Conservation (phyloP, 2,888 invertebrate genomes). For the Schizotus pectinicornis region DNA sequence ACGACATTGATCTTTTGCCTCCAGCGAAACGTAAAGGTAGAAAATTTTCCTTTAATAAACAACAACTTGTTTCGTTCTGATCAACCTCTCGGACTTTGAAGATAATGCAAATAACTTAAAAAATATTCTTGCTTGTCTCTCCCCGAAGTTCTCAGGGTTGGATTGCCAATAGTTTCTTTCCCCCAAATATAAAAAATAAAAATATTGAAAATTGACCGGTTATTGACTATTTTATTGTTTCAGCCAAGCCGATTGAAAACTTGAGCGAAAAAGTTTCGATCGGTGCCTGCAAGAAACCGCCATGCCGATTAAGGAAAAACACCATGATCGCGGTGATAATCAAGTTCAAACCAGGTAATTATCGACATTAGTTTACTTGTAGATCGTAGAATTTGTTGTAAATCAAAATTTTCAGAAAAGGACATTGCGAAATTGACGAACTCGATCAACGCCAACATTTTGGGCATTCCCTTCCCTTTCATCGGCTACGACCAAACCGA, state of each 20-base stretch:
- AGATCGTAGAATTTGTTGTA: too few relatives aligned
- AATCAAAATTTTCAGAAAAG: too few relatives aligned
- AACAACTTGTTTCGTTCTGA: too few relatives aligned
- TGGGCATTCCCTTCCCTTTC: slow-evolving; percentile 73
- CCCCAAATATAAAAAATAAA: neutral
- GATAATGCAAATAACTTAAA: too few relatives aligned
- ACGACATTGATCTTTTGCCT: too few relatives aligned
- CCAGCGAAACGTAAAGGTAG: too few relatives aligned
- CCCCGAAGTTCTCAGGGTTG: too few relatives aligned
- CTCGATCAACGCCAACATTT: slow-evolving; percentile 67
- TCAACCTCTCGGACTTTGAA: too few relatives aligned
- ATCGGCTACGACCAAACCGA: slow-evolving; percentile 75
- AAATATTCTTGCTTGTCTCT: too few relatives aligned
- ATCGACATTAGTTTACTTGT: too few relatives aligned
- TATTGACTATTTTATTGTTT: slow-evolving; percentile 44
- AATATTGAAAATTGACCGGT: neutral
- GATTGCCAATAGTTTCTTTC: too few relatives aligned
- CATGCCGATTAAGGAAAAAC: slow-evolving; percentile 71
- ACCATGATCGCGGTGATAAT: slow-evolving; percentile 63
- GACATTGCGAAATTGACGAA: slow-evolving; percentile 65
- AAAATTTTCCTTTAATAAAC: too few relatives aligned
- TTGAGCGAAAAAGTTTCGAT: slow-evolving; percentile 63
- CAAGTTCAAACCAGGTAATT: slow-evolving; percentile 65
- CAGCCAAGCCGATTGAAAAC: slow-evolving; percentile 58
- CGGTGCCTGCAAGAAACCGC: slow-evolving; percentile 66